Evolutionary conservation across 2,113 vertebrate species (phyloP).

Genomic region (Sorex araneus): DNA sequence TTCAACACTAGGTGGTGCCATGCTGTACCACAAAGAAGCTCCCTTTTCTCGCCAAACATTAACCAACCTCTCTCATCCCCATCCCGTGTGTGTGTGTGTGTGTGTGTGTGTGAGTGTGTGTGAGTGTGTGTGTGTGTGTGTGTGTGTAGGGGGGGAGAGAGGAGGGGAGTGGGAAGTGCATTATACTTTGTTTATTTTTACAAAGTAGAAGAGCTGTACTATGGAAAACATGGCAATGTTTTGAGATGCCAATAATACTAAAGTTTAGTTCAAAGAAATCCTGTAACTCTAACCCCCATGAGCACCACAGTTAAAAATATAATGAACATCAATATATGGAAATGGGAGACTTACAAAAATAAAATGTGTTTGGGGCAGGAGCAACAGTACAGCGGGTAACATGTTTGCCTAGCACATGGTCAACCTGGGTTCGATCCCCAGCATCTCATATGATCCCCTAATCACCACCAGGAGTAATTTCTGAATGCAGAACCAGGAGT

Average conservation of each 20-base stretch:
- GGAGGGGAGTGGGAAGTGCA: too few relatives aligned
- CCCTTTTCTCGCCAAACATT: not conserved
- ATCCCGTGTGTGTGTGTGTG: not conserved
- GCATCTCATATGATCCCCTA: too few relatives aligned
- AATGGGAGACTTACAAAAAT: too few relatives aligned
- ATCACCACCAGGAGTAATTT: too few relatives aligned
- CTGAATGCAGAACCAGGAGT: too few relatives aligned
- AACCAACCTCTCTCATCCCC: not conserved
- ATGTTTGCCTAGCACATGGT: too few relatives aligned
- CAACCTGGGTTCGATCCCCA: too few relatives aligned
- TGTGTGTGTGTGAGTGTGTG: not conserved
- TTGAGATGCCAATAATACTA: conserved; percentile 52
- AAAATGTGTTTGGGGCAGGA: too few relatives aligned
- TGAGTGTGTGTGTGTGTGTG: not conserved
- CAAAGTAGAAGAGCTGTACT: conserved; percentile 40
- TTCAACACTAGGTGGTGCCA: not conserved
- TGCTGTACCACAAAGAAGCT: not conserved
- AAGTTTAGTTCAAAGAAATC: not conserved
- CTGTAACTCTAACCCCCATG: too few relatives aligned
- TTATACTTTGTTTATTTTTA: not conserved
- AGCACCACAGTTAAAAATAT: too few relatives aligned
- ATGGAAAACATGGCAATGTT: conserved; percentile 46
- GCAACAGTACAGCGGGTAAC: too few relatives aligned
- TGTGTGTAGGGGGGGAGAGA: not conserved
- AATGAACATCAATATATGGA: too few relatives aligned